These are phyloP conservation scores for Prosopocoilus inquinatus DNA, from an alignment of 2,888 invertebrate species.

Conservation along the genomic window DNA sequence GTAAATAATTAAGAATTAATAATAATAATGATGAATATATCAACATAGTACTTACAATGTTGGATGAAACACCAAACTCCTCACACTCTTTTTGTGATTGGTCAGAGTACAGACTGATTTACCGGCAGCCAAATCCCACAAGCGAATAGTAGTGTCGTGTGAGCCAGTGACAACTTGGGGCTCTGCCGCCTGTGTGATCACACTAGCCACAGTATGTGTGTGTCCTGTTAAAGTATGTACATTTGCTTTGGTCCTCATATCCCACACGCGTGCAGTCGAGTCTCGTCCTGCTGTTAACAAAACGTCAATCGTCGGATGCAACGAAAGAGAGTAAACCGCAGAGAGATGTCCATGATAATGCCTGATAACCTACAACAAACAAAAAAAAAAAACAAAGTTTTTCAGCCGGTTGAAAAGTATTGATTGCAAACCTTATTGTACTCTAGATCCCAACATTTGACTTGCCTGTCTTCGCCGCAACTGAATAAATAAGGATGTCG, in stretches of 20 bases:
- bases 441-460: constrained; percentile 99
- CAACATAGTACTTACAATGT: constrained; percentile 53
- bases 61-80: constrained; percentile 76
- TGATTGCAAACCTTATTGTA: constrained; percentile 79
- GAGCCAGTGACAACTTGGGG: constrained; percentile 90
- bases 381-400: constrained; percentile 12
- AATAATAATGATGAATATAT: neutral
- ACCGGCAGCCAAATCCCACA: constrained; percentile 98
- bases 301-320: constrained; percentile 95
- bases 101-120: constrained; percentile 92
- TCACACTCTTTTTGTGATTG: constrained; percentile 96
- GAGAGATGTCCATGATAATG: constrained; percentile 99
- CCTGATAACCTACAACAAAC: constrained; percentile 70
- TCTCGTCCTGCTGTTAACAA: constrained; percentile 92
- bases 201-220: constrained; percentile 94
- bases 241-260: constrained; percentile 98
- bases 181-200: constrained; percentile 88
- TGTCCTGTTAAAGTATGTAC: constrained; percentile 95
- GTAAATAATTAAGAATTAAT: neutral
- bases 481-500: constrained; percentile 98
- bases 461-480: constrained; percentile 98
- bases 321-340: constrained; percentile 88
- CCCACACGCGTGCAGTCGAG: constrained; percentile 96
- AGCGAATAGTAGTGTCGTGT: constrained; percentile 93
- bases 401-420: neutral